A percentile compares a stretch with the other conserved stretches of the same genome.
Evolutionary conservation across 2,888 invertebrate species (phyloP).

Genomic region (Stenotaenia linearis): DNA sequence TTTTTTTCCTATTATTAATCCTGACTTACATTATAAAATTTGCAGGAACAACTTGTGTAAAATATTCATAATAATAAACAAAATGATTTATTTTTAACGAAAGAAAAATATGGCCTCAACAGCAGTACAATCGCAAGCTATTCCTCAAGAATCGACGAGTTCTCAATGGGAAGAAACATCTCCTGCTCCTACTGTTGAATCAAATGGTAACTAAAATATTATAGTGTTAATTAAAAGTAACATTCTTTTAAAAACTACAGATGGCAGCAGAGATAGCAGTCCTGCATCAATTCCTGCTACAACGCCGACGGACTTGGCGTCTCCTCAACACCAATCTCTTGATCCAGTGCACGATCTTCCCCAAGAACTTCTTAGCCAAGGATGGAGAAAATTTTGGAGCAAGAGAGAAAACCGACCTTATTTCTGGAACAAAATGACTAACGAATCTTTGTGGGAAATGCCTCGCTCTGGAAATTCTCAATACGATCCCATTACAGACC

Average conservation of each 20-base stretch:
- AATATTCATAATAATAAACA: neutral
- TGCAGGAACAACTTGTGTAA: neutral
- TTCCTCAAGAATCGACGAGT: neutral
- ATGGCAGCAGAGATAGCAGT: constrained; percentile 4
- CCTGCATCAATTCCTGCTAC: neutral
- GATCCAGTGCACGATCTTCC: constrained; percentile 54
- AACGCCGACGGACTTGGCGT: neutral
- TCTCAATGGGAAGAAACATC: constrained; percentile 22
- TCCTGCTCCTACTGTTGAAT: neutral
- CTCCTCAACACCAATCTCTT: constrained; percentile 35
- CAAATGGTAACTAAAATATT: neutral
- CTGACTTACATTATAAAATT: neutral
- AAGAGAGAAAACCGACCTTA: constrained; percentile 90
- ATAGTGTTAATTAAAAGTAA: neutral
- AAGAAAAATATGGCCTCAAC: constrained; percentile 4
- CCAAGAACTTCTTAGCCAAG: constrained; percentile 69
- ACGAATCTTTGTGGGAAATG: constrained; percentile 96
- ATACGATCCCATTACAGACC: constrained; percentile 88
- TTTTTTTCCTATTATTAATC: neutral
- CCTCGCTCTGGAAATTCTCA: constrained; percentile 57
- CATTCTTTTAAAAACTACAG: neutral
- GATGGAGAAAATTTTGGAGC: constrained; percentile 96
- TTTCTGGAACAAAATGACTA: constrained; percentile 92
- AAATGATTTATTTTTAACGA: neutral
- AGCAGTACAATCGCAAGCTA: constrained; percentile 1